These are phyloP conservation scores for Adelognathus sp. DNA, from an alignment of 2,888 invertebrate species.

Conservation along the genomic window DNA sequence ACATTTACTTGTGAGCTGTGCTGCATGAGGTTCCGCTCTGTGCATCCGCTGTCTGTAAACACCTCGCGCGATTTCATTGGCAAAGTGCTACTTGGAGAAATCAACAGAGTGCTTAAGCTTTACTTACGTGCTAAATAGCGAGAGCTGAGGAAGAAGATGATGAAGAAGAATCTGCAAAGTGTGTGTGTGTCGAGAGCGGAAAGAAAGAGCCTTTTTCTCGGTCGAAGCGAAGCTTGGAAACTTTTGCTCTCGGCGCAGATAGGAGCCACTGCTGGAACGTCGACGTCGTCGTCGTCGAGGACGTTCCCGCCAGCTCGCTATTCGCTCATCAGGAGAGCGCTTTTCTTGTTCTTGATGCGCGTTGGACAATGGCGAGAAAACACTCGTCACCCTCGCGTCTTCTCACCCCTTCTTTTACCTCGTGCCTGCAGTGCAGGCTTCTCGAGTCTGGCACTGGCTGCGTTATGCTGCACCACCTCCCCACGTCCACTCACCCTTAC, in stretches of 20 bases:
- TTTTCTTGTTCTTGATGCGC: slow-evolving; percentile 77
- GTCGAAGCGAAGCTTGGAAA: slow-evolving; percentile 52
- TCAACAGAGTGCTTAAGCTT: slow-evolving; percentile 73
- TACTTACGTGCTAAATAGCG: slow-evolving; percentile 75
- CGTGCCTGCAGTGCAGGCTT: slow-evolving; percentile 54
- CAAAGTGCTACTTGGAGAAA: slow-evolving; percentile 80
- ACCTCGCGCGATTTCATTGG: slow-evolving; percentile 71
- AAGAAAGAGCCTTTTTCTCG: slow-evolving; percentile 57
- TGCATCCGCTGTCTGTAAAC: slow-evolving; percentile 5
- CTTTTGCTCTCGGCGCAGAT: slow-evolving; percentile 52
- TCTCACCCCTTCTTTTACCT: slow-evolving; percentile 51
- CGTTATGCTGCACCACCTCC: slow-evolving; percentile 13
- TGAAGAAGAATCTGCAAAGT: slow-evolving; percentile 27
- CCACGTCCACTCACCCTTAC: slow-evolving; percentile 19
- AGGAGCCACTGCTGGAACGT: slow-evolving; percentile 27
- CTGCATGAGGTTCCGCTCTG: not conserved
- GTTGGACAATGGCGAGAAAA: slow-evolving; percentile 77
- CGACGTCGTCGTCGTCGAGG: slow-evolving; percentile 63
- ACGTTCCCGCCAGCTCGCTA: slow-evolving; percentile 54
- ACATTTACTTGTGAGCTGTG: slow-evolving; percentile 1
- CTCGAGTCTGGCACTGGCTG: slow-evolving; percentile 54
- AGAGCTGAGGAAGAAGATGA: slow-evolving; percentile 59
- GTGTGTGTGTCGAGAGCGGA: slow-evolving; percentile 17
- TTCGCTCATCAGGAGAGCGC: slow-evolving; percentile 72
- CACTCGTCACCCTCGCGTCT: slow-evolving; percentile 63